Evolutionary conservation across 2,888 invertebrate species (phyloP), one percentile per base, ranked within the genome.

Genomic region (Eupeodes latifasciatus): DNA sequence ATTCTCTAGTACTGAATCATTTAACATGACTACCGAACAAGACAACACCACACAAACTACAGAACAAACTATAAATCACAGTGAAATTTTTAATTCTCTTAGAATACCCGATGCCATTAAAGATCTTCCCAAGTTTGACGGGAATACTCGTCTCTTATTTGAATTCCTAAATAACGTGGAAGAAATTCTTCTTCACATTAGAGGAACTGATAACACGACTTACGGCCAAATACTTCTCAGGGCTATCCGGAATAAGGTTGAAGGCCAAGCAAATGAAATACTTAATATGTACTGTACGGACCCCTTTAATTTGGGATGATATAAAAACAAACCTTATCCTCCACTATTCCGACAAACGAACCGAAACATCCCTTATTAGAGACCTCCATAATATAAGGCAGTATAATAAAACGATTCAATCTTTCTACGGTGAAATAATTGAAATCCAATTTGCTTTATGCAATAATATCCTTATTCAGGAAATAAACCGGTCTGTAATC

Each of bases 141-240:
- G 27, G 27, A 27, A 27, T 27, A 1, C 27, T 27, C 27, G 27
- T n/a, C 40, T 84, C 0, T 19, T 84, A 0, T 78, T 51, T 6
- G 84, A 84, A 12, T 84, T 84, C 69, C 66, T 84, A 1, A 79
- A 79, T 11, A 78, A 14, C 3, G 27, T 27, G 27, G 78, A 83
- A 14, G 79, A 86, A 44, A 81, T 85, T 4, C 66, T 85, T 3
- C 80, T 81, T 14, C 47, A 80, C 51, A 85, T 85, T 9, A 79
- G 76, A 61, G 80, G 75, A 53, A 76, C 80, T 4, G 75, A 84
- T 34, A 79, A 62, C 5, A 74, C 67, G 0, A 81, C 81, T 5
- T 81, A 86, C 34, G 82, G 79, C 3, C 82, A 79, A 64, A 86
- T 86, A 4, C 64, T 86, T 4, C 16, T 79, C 5, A 74, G 82